phyloP scores from a whole-genome alignment of 2,113 vertebrate species.

The Emydocephalus ijimae region DNA sequence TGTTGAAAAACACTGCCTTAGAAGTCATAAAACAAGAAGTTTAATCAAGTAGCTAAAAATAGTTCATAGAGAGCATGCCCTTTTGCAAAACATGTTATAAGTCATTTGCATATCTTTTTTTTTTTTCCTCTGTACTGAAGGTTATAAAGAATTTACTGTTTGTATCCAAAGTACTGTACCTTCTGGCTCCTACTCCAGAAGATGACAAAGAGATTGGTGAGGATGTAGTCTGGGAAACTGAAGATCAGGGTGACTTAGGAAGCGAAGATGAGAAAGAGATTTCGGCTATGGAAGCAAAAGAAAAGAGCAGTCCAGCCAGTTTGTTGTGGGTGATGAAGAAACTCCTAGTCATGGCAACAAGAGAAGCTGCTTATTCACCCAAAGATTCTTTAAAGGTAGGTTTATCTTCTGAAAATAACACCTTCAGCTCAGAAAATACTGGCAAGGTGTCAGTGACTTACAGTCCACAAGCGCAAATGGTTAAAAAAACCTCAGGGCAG shows the following conservation, averaged over 20 bases:
- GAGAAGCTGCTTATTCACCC: slow-evolving; percentile 86
- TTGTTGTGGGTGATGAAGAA: slow-evolving; percentile 90
- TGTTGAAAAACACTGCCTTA: not conserved
- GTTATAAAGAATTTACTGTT: slow-evolving; percentile 96
- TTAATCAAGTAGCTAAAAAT: not conserved
- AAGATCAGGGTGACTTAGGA: slow-evolving; percentile 28
- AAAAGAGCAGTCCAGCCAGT: slow-evolving; percentile 70
- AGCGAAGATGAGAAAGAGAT: slow-evolving; percentile 26
- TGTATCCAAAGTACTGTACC: slow-evolving; percentile 87
- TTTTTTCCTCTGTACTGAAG: slow-evolving; percentile 59
- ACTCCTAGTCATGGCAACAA: slow-evolving; percentile 81
- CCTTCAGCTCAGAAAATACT: not conserved
- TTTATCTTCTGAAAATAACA: not conserved
- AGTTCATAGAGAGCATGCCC: not conserved
- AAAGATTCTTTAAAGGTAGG: slow-evolving; percentile 86
- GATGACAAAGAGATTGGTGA: slow-evolving; percentile 21
- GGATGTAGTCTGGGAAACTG: slow-evolving; percentile 20
- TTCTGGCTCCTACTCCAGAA: slow-evolving; percentile 76
- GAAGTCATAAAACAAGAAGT: not conserved
- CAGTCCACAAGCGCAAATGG: not conserved
- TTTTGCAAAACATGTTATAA: not conserved
- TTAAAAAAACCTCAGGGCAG: not conserved
- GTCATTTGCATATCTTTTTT: not conserved
- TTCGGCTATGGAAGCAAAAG: slow-evolving; percentile 31
- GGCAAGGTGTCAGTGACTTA: not conserved